A percentile compares a stretch with the other conserved stretches of the same genome.
Evolutionary conservation across 2,797 vertebrate genomes (phyloP).

Genomic region (Pseudochirops corinnae): DNA sequence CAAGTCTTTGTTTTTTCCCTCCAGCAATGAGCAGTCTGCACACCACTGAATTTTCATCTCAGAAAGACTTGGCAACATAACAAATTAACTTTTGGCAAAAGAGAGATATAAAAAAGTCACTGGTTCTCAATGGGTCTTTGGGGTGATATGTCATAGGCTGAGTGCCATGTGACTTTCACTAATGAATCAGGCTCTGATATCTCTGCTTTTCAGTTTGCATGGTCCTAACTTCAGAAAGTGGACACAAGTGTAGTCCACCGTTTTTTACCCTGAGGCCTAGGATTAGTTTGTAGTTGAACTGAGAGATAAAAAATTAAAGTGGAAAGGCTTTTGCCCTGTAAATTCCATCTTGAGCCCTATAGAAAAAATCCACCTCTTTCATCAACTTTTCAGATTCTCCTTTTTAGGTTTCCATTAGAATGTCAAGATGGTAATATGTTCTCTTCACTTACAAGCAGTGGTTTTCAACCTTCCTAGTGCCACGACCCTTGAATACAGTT

Average conservation of each 20-base stretch:
- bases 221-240: neutral
- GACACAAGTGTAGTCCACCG: neutral
- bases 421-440: slow-evolving; percentile 49
- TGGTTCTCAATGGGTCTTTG: neutral
- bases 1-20: slow-evolving; percentile 9
- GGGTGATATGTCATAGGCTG: slow-evolving; percentile 11
- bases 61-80: slow-evolving; percentile 42
- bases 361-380: slow-evolving; percentile 56
- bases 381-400: slow-evolving; percentile 74
- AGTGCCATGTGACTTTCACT: slow-evolving; percentile 37
- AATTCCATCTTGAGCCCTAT: slow-evolving; percentile 63
- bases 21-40: slow-evolving; percentile 10
- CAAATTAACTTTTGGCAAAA: slow-evolving; percentile 24
- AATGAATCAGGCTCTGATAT: slow-evolving; percentile 11
- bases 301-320: slow-evolving; percentile 38
- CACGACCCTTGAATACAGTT: too few relatives aligned
- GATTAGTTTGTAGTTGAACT: neutral
- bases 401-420: slow-evolving; percentile 64
- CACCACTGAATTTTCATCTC: slow-evolving; percentile 6
- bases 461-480: too few relatives aligned
- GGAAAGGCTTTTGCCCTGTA: slow-evolving; percentile 22
- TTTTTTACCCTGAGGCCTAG: neutral
- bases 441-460: slow-evolving; percentile 33
- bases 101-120: slow-evolving; percentile 39
- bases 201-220: slow-evolving; percentile 18